These are phyloP conservation scores for Amphiprion clarkii DNA, from an alignment of 2,797 vertebrate species.

Conservation along the genomic window DNA sequence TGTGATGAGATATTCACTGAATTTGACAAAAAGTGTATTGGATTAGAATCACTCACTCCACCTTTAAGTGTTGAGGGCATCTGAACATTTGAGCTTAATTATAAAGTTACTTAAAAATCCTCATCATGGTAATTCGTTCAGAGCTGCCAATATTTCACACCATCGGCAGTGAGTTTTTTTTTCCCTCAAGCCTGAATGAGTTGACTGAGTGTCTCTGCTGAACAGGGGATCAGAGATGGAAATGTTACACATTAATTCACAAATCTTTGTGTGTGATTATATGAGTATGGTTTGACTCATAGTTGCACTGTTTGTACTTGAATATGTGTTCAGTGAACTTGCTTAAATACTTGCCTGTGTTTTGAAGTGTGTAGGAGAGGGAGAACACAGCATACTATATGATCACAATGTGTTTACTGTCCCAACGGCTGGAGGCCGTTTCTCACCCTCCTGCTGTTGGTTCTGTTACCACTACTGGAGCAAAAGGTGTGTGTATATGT, in stretches of 20 bases:
- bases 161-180: slow-evolving; percentile 29
- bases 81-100: slow-evolving; percentile 56
- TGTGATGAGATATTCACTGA: too few species aligned
- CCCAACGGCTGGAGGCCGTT: slow-evolving; percentile 19
- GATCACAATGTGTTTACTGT: slow-evolving; percentile 34
- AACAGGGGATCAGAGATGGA: slow-evolving; percentile 5
- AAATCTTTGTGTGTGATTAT: slow-evolving; percentile 8
- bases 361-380: not conserved
- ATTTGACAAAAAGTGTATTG: too few species aligned
- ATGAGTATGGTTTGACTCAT: not conserved
- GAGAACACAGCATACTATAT: slow-evolving; percentile 7
- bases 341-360: not conserved
- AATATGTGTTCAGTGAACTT: slow-evolving; percentile 7
- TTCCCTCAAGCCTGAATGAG: slow-evolving; percentile 16
- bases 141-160: slow-evolving; percentile 47
- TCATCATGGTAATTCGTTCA: slow-evolving; percentile 58
- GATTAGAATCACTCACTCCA: too few species aligned
- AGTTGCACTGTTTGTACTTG: not conserved
- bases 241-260: slow-evolving; percentile 2
- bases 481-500: not conserved
- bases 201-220: slow-evolving; percentile 10
- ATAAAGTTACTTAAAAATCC: slow-evolving; percentile 60
- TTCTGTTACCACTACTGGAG: slow-evolving; percentile 15
- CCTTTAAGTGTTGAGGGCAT: slow-evolving; percentile 45
- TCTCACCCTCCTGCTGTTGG: slow-evolving; percentile 25